phyloP scores from a whole-genome alignment of 2,797 vertebrate genomes.

The Yasuhikotakia modesta region DNA sequence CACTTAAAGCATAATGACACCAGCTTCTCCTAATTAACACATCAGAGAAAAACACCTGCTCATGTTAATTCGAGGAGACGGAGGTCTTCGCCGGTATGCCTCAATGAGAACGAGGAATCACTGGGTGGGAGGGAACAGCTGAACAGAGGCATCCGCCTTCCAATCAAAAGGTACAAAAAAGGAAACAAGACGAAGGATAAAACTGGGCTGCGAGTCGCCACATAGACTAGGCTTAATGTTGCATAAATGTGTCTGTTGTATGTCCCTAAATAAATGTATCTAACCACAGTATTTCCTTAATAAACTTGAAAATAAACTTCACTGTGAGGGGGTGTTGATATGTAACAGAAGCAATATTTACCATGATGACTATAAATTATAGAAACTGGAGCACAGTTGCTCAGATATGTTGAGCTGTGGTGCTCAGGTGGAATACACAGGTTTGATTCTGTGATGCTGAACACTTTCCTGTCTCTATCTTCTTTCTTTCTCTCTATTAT shows the following conservation, averaged over 20 bases:
- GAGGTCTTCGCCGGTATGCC: conserved; percentile 67
- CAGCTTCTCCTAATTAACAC: conserved; percentile 86
- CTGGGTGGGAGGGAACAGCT: conserved; percentile 63
- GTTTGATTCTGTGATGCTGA: neutral
- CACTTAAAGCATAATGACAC: conserved; percentile 86
- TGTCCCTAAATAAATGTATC: too few species aligned
- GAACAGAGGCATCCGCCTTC: conserved; percentile 59
- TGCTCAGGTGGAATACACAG: neutral
- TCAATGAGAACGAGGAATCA: conserved; percentile 50
- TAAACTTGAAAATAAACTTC: conserved; percentile 9
- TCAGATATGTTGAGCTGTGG: neutral
- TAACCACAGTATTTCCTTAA: neutral
- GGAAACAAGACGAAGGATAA: neutral
- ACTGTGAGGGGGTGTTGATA: neutral
- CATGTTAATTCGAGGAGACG: conserved; percentile 72
- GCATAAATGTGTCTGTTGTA: conserved; percentile 20
- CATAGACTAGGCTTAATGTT: neutral
- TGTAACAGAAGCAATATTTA: neutral
- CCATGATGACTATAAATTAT: neutral
- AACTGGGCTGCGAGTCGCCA: neutral
- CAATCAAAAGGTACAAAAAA: conserved; percentile 49
- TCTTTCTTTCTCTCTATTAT: neutral
- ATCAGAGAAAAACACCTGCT: conserved; percentile 86
- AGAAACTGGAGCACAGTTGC: too few species aligned
- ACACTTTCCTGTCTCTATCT: neutral